Evolutionary conservation across 2,113 vertebrate genomes (phyloP).

Genomic region (Neotoma lepida): DNA sequence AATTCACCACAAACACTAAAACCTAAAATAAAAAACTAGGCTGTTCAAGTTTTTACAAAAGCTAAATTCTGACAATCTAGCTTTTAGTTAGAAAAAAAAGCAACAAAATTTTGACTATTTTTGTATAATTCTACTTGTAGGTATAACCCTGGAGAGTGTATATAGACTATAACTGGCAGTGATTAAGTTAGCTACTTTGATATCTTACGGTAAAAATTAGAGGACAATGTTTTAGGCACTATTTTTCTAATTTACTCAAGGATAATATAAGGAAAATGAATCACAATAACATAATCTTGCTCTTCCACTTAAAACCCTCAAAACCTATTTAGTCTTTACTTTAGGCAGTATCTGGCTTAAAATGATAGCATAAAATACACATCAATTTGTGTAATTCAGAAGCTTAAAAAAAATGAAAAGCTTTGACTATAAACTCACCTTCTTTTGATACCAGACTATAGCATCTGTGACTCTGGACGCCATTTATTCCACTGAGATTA

Average conservation of each 20-base stretch:
- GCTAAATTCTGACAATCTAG: background rate
- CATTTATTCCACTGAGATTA: constrained; percentile 95
- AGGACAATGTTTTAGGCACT: constrained; percentile 29
- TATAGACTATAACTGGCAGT: constrained; percentile 6
- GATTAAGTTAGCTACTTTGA: constrained; percentile 30
- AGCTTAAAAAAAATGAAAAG: constrained; percentile 50
- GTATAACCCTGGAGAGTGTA: background rate
- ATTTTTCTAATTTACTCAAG: constrained; percentile 47
- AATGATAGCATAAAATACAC: background rate
- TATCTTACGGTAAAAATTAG: background rate
- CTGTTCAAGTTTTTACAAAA: background rate
- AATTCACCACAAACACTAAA: constrained; percentile 25
- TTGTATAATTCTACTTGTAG: constrained; percentile 39
- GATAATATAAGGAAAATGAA: constrained; percentile 45
- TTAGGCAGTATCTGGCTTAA: constrained; percentile 44
- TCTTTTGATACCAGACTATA: constrained; percentile 99
- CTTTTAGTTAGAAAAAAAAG: background rate
- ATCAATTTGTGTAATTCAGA: constrained; percentile 23
- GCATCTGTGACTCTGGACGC: constrained; percentile 99
- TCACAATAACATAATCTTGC: constrained; percentile 39
- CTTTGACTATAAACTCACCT: constrained; percentile 90
- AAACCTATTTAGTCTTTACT: constrained; percentile 49
- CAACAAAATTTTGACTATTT: background rate
- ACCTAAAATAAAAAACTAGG: background rate
- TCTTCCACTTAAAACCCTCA: constrained; percentile 32